Percentiles rank a stretch among this genome's conserved stretches.
These are phyloP conservation scores for Heliconius hewitsoni DNA, from an alignment of 1,140 invertebrate species.

Conservation along the genomic window DNA sequence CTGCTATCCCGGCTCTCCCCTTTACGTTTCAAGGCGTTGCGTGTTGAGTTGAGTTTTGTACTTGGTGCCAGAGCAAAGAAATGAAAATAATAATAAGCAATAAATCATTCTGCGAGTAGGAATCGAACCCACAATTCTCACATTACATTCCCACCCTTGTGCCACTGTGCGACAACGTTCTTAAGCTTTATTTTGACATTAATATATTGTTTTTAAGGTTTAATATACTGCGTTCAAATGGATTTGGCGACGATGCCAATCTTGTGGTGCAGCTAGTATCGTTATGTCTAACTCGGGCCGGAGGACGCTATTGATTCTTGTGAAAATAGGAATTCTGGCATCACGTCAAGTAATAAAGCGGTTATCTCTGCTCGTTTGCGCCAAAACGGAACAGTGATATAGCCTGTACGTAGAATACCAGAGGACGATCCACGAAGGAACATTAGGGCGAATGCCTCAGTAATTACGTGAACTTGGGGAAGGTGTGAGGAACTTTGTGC, in stretches of 20 bases:
- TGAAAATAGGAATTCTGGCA: slow-evolving; percentile 54
- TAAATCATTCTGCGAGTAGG: too few relatives aligned
- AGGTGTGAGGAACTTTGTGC: slow-evolving; percentile 69
- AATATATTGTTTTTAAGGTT: too few relatives aligned
- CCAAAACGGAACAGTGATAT: slow-evolving; percentile 59
- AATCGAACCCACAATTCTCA: too few relatives aligned
- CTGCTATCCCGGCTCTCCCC: too few relatives aligned
- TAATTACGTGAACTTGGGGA: slow-evolving; percentile 68
- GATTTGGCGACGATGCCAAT: slow-evolving; percentile 19
- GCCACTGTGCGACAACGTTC: too few relatives aligned
- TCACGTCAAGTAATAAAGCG: slow-evolving; percentile 69
- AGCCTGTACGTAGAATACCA: slow-evolving; percentile 37
- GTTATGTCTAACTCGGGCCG: background rate
- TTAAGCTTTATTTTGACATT: too few relatives aligned
- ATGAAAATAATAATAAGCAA: too few relatives aligned
- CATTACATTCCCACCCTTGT: too few relatives aligned
- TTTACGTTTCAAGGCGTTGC: too few relatives aligned
- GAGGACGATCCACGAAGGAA: slow-evolving; percentile 50
- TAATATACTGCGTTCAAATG: slow-evolving; percentile 33
- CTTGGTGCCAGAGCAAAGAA: too few relatives aligned
- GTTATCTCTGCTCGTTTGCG: slow-evolving; percentile 70
- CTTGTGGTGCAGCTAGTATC: slow-evolving; percentile 6
- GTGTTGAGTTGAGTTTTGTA: too few relatives aligned
- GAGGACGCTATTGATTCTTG: slow-evolving; percentile 57
- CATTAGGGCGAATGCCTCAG: slow-evolving; percentile 59